These are phyloP conservation scores for Platysternon megacephalum DNA, from an alignment of 2,113 vertebrate species.

Conservation along the genomic window DNA sequence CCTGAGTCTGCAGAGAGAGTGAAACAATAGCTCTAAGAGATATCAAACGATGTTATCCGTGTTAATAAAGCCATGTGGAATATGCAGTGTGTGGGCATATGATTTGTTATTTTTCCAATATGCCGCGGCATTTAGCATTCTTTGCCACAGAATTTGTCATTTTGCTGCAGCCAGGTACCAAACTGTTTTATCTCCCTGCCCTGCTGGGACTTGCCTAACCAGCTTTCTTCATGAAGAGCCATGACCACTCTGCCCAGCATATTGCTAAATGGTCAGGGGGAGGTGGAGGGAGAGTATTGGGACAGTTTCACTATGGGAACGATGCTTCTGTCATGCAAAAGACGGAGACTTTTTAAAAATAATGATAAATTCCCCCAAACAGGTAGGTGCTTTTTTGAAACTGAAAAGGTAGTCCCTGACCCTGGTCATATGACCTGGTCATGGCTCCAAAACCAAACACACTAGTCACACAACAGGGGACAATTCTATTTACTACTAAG, in stretches of 20 bases:
- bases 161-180: neutral
- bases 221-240: neutral
- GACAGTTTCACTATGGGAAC: neutral
- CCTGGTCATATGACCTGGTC: neutral
- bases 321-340: neutral
- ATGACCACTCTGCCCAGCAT: fast-evolving
- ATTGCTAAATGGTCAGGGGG: neutral
- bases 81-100: neutral
- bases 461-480: neutral
- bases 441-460: neutral
- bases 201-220: neutral
- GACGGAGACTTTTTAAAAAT: neutral
- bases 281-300: neutral
- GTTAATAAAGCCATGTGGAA: neutral
- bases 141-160: neutral
- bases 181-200: neutral
- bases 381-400: neutral
- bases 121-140: neutral
- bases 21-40: neutral
- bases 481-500: neutral
- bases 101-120: neutral
- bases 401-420: neutral
- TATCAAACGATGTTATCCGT: neutral
- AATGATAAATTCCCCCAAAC: neutral
- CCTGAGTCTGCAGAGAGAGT: neutral